phyloP scores from a whole-genome alignment of 2,797 vertebrate species.

The Decapterus maruadsi region DNA sequence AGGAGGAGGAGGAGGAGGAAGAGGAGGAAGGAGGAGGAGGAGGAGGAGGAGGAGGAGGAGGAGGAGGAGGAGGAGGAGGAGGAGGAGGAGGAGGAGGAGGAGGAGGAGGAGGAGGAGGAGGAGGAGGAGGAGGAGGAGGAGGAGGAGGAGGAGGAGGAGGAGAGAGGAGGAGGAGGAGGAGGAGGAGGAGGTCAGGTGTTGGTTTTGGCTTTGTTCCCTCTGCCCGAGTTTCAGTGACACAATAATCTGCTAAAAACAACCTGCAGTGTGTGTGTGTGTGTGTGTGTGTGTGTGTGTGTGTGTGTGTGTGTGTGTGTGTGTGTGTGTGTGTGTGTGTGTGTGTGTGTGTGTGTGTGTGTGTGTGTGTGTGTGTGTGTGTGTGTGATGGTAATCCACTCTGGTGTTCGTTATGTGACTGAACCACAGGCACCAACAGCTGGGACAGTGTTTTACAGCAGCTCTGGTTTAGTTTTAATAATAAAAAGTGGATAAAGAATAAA shows the following conservation, averaged over 20 bases:
- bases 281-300: too few relatives aligned
- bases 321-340: too few relatives aligned
- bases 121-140: background rate
- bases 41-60: background rate
- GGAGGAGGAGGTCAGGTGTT: background rate
- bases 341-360: too few relatives aligned
- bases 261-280: background rate
- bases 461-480: background rate
- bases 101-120: background rate
- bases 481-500: too few relatives aligned
- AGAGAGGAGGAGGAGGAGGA: background rate
- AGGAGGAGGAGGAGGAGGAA: background rate
- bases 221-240: background rate
- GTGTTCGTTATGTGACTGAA: background rate
- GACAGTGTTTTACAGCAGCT: background rate
- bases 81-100: background rate
- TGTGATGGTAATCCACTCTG: background rate
- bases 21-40: background rate
- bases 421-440: background rate
- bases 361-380: background rate
- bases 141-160: background rate
- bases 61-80: background rate
- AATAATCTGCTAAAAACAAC: background rate
- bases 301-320: too few relatives aligned
- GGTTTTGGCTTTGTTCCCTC: background rate